Percentiles rank a stretch among this genome's conserved stretches.
These are phyloP conservation scores for Natrix natrix DNA, from an alignment of 2,797 vertebrate species.

Conservation along the genomic window DNA sequence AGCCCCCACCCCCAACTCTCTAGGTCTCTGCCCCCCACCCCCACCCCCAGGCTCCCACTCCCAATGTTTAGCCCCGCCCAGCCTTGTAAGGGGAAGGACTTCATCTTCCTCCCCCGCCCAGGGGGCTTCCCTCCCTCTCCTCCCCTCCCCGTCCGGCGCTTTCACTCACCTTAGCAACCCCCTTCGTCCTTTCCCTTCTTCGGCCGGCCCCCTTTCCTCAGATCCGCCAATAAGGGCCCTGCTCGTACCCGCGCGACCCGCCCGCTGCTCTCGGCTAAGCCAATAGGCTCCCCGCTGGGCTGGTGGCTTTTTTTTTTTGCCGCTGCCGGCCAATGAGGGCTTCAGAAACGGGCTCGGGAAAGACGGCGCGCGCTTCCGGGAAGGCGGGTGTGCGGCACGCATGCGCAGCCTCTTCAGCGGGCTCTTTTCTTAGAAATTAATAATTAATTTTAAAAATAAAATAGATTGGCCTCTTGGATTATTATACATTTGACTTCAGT, in stretches of 20 bases:
- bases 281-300: not conserved
- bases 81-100: not conserved
- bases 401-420: fast-evolving
- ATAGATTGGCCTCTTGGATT: not conserved
- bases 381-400: not conserved
- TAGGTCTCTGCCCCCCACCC: not conserved
- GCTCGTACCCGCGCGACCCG: not conserved
- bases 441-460: no score
- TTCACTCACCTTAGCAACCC: not conserved
- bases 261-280: not conserved
- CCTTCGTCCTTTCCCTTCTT: not conserved
- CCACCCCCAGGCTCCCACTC: not conserved
- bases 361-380: not conserved
- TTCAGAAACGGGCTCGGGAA: no score
- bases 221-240: not conserved
- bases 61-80: not conserved
- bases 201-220: no score
- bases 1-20: not conserved
- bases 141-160: not conserved
- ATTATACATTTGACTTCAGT: not conserved
- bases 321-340: not conserved
- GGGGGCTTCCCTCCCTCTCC: not conserved
- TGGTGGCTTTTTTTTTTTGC: no score
- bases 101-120: not conserved
- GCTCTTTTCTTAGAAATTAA: no score